A percentile compares a stretch with the other conserved stretches of the same genome.
Evolutionary conservation across 2,797 vertebrate species (phyloP).

Genomic region (Pseudocheirus occidentalis): DNA sequence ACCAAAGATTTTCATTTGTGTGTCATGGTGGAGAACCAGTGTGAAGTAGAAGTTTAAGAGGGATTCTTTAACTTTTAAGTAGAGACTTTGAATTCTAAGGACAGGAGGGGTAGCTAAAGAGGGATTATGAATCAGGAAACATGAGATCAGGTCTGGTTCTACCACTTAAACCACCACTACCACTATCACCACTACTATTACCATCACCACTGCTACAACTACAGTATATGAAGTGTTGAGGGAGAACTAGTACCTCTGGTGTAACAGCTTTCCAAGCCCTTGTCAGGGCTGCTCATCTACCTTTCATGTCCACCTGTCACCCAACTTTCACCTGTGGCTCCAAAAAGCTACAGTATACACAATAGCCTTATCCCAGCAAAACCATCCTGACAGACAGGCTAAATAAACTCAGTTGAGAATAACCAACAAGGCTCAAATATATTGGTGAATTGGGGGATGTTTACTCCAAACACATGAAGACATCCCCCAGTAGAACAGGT

Average conservation of each 20-base stretch:
- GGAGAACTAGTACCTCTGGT: background rate
- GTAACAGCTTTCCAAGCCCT: background rate
- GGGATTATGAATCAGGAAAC: background rate
- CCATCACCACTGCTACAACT: background rate
- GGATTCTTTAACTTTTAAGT: background rate
- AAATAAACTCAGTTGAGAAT: background rate
- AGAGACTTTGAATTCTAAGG: background rate
- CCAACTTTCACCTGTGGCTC: background rate
- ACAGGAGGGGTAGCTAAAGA: background rate
- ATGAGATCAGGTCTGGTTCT: background rate
- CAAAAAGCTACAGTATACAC: background rate
- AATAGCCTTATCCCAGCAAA: too few species aligned
- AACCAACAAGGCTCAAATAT: background rate
- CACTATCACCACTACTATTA: too few species aligned
- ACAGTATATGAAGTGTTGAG: background rate
- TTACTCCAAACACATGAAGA: background rate
- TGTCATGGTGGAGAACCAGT: background rate
- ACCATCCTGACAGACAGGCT: background rate
- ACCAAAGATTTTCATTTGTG: background rate
- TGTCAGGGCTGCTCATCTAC: background rate
- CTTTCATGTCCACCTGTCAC: background rate
- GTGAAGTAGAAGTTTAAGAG: background rate
- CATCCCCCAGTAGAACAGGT: background rate
- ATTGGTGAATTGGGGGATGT: background rate
- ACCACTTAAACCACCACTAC: background rate